Evolutionary conservation across 2,797 vertebrate genomes (phyloP).

Genomic region (Molossus alvarezi): DNA sequence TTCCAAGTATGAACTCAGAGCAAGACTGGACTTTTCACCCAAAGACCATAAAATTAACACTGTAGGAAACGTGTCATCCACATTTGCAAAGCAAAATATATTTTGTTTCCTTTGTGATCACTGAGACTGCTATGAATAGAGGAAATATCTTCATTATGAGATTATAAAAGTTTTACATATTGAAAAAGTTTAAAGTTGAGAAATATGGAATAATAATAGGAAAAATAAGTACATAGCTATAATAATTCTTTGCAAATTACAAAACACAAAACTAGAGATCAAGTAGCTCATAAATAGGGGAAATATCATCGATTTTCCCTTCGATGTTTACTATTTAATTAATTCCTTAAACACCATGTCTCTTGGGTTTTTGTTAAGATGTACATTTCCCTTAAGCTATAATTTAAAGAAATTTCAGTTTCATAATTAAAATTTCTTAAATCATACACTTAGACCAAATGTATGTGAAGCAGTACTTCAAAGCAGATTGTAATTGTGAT

Average conservation of each 20-base stretch:
- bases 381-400: neutral
- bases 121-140: neutral
- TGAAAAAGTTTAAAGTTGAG: constrained; percentile 2
- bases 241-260: constrained; percentile 7
- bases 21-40: neutral
- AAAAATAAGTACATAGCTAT: neutral
- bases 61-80: constrained; percentile 26
- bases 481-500: neutral
- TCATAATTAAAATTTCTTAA: neutral
- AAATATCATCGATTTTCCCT: neutral
- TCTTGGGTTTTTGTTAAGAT: neutral
- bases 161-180: constrained; percentile 12
- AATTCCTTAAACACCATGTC: neutral
- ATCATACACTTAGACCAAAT: neutral
- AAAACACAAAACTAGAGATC: neutral
- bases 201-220: neutral
- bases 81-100: neutral
- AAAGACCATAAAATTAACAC: neutral
- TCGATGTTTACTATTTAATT: neutral
- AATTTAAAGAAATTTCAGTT: neutral
- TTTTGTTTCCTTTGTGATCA: constrained; percentile 39
- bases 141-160: neutral
- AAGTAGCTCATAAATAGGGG: neutral
- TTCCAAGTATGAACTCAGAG: constrained; percentile 17
- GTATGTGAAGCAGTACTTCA: neutral